phyloP scores from a whole-genome alignment of 2,113 vertebrate species.

The human region DNA sequence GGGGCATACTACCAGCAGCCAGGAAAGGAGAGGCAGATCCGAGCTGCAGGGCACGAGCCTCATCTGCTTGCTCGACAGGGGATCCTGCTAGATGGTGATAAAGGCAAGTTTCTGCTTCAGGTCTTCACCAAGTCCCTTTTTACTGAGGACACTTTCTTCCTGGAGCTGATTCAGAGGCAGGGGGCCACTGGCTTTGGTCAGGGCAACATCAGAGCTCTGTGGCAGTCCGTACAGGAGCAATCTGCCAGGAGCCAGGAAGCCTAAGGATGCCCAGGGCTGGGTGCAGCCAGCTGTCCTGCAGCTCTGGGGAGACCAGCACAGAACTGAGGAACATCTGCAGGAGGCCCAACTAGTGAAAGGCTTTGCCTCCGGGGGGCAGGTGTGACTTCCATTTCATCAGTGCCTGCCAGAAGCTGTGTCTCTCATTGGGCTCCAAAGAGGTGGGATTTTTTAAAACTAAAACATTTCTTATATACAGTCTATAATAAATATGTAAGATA shows the following conservation, averaged over 20 bases:
- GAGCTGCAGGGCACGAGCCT: constrained; percentile 85
- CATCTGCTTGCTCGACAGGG: constrained; percentile 85
- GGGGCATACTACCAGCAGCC: constrained; percentile 90
- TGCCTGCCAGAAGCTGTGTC: neutral
- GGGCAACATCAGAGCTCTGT: constrained; percentile 94
- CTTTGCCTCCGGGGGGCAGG: constrained; percentile 72
- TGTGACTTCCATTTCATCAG: constrained; percentile 78
- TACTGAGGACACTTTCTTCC: constrained; percentile 93
- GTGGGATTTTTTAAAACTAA: neutral
- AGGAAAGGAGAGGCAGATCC: constrained; percentile 89
- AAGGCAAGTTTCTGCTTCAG: constrained; percentile 87
- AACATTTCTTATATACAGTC: neutral
- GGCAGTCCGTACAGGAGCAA: constrained; percentile 91
- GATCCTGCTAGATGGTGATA: constrained; percentile 91
- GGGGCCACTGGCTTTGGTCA: constrained; percentile 93
- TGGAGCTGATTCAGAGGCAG: constrained; percentile 94
- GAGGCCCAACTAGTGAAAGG: neutral
- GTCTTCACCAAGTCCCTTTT: constrained; percentile 96
- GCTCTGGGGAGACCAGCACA: neutral
- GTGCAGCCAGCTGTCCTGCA: neutral
- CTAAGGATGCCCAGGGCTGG: neutral
- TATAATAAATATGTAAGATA: neutral
- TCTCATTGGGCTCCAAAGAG: neutral
- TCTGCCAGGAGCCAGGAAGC: constrained; percentile 79
- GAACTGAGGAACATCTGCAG: neutral